Evolutionary conservation across 35 echinoderm and acorn worm species (phyloP).

Genomic region (Apostichopus japonicus): DNA sequence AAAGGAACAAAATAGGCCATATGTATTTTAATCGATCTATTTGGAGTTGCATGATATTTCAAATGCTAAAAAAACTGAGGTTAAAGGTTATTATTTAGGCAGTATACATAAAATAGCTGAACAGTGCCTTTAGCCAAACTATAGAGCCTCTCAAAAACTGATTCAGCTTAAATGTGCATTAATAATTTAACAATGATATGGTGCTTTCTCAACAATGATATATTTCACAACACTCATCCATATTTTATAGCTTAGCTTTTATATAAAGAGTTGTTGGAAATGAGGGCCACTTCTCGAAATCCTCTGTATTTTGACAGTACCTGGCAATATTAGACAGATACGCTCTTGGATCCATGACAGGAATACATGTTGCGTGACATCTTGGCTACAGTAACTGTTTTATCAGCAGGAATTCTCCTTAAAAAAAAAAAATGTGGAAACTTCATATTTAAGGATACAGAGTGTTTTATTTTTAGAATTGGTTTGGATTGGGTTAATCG

Average conservation of each 20-base stretch:
- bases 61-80: slow-evolving; percentile 1
- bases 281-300: not conserved
- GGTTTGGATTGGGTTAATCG: too few species aligned
- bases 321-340: not conserved
- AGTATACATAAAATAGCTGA: not conserved
- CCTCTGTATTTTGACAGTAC: not conserved
- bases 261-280: not conserved
- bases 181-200: slow-evolving; percentile 1
- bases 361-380: not conserved
- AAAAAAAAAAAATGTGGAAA: too few species aligned
- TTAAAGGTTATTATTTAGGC: slow-evolving; percentile 18
- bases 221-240: not conserved
- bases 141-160: not conserved
- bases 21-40: not conserved
- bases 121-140: not conserved
- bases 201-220: not conserved
- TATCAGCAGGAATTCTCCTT: too few species aligned
- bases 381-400: too few species aligned
- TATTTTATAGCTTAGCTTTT: not conserved
- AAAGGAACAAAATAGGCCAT: too few species aligned
- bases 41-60: slow-evolving; percentile 19
- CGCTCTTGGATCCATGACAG: not conserved
- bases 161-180: not conserved
- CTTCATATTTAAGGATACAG: too few species aligned
- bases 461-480: too few species aligned